Percentiles rank a stretch among this genome's conserved stretches.
phyloP scores from a whole-genome alignment of 1,140 invertebrate species.

The Sycobia sp. region DNA sequence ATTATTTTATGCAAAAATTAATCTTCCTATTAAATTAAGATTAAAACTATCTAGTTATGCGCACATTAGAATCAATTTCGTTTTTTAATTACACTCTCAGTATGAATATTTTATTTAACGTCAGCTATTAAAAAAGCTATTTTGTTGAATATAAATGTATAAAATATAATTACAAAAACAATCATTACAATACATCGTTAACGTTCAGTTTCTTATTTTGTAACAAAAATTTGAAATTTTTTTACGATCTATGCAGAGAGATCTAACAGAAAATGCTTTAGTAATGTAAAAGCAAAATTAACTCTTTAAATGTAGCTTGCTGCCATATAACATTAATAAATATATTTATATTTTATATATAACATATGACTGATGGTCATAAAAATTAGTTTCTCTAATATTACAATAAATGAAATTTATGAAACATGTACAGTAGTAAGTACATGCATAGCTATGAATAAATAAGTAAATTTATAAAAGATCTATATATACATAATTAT shows the following conservation, averaged over 20 bases:
- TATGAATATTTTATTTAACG: slow-evolving; percentile 10
- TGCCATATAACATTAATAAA: slow-evolving; percentile 27
- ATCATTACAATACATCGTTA: slow-evolving; percentile 13
- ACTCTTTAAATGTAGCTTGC: slow-evolving; percentile 28
- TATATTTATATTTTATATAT: slow-evolving; percentile 22
- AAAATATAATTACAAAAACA: slow-evolving; percentile 27
- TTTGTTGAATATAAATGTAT: slow-evolving; percentile 19
- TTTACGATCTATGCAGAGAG: slow-evolving; percentile 23
- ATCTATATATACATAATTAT: slow-evolving; percentile 27
- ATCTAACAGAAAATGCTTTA: slow-evolving; percentile 35
- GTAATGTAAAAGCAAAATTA: slow-evolving; percentile 31
- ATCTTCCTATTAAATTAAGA: slow-evolving; percentile 13
- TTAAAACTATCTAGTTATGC: not conserved
- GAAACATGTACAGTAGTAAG: slow-evolving; percentile 6
- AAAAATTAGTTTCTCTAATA: slow-evolving; percentile 12
- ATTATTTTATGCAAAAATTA: slow-evolving; percentile 6
- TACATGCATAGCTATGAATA: not conserved
- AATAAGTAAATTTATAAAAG: slow-evolving; percentile 27
- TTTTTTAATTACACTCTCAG: slow-evolving; percentile 14
- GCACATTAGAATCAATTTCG: not conserved
- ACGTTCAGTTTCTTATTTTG: slow-evolving; percentile 12
- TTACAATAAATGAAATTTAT: slow-evolving; percentile 7
- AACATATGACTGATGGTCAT: slow-evolving; percentile 11
- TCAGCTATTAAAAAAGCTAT: slow-evolving; percentile 1
- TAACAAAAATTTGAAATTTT: slow-evolving; percentile 19